Evolutionary conservation across 2,797 vertebrate genomes (phyloP), one percentile per base, ranked within the genome.

Genomic region (Zalophus californianus): DNA sequence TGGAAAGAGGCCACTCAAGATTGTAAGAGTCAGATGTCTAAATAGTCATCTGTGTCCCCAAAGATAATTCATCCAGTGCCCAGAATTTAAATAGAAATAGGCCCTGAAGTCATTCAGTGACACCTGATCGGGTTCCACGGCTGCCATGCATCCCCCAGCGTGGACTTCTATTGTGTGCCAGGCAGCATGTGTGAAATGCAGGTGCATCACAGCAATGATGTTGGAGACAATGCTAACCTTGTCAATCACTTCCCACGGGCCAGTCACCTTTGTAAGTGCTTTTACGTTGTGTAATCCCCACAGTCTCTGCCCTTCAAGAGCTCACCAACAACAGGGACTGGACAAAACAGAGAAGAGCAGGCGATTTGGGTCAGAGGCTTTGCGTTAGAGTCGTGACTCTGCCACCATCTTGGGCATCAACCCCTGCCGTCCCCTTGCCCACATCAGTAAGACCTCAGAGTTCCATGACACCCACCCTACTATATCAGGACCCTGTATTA

Each of bases 181-280:
- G 75, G 70, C 12, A 16, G 16, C 20, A 32, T 0, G 18, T 29
- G 16, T 9, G 58, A 68, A 66, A 48, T 10, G 13, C 1, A 66
- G 50, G 21, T 1, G 35, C 62, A 25, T 56, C 27, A 0, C 0
- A 77, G 23, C 13, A 5, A 64, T 0, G 27, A 48, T 54, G 44
- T 56, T 0, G 12, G 18, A 1, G 2, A 20, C 0, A 1, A 18
- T 1, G 7, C 29, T 27, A 14, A 7, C 29, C 16, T 62, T 52
- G 75, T 44, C 16, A 0, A 14, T 56, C 78, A 25, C 15, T 44
- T n/a, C 7, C 44, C 20, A 13, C 6, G 7, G 4, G 25, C 29
- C 62, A 56, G 38, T 18, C 3, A 3, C 64, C 38, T 68, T 16
- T 16, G 2, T n/a, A 7, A 7, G 1, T 27, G 88, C 15, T 23